phyloP scores from a whole-genome alignment of 2,113 vertebrate species.

The Calidris pygmaea region DNA sequence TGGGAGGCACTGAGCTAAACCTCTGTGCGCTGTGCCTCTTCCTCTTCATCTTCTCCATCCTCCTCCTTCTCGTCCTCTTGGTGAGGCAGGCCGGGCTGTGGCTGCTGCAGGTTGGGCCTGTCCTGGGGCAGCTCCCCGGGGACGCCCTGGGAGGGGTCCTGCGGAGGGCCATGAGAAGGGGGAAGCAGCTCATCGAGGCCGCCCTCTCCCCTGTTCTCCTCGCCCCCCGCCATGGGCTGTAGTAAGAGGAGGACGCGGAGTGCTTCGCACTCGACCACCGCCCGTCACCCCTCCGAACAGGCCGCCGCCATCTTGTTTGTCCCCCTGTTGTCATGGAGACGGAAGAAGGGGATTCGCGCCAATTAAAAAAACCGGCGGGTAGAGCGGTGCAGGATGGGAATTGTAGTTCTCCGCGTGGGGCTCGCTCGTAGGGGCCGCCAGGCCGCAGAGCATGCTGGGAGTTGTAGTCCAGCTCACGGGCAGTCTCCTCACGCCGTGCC shows the following conservation, averaged over 20 bases:
- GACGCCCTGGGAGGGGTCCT: neutral
- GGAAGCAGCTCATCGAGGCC: neutral
- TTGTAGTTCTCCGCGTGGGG: rapidly evolving
- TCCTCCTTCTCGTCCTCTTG: neutral
- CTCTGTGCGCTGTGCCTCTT: conserved; percentile 28
- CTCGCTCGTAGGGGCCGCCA: rapidly evolving
- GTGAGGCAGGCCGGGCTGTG: neutral
- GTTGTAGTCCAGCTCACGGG: neutral
- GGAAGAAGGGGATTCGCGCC: rapidly evolving
- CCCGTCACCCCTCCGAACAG: rapidly evolving
- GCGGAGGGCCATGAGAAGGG: neutral
- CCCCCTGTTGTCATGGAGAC: conserved; percentile 11
- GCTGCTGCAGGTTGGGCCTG: neutral
- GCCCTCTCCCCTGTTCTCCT: neutral
- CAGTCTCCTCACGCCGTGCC: rapidly evolving
- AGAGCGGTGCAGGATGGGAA: neutral
- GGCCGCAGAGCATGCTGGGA: neutral
- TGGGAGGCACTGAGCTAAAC: neutral
- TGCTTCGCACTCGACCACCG: rapidly evolving
- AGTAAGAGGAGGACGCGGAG: rapidly evolving
- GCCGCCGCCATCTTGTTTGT: conserved; percentile 60
- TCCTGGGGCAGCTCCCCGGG: neutral
- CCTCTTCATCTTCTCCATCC: neutral
- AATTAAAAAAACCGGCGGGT: rapidly evolving
- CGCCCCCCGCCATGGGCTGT: neutral